Conservation (phyloP, 2,888 invertebrate species). For the Arrhopalites spinosus region DNA sequence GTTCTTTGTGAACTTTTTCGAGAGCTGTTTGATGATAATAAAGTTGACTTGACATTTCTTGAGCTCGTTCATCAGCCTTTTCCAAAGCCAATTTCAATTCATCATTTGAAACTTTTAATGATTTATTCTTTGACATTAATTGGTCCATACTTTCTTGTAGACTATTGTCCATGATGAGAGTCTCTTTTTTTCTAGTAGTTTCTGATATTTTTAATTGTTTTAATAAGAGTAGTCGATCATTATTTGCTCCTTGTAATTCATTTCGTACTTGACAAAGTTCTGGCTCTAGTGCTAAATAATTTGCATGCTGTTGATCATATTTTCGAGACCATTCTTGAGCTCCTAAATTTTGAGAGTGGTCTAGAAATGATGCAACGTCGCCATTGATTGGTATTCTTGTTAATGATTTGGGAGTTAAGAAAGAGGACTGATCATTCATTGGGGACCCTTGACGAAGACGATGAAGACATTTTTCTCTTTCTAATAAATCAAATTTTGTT, state of each 20-base stretch:
- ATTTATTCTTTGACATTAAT: not conserved
- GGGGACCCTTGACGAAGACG: not conserved
- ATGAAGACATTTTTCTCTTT: constrained; percentile 7
- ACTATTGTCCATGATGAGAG: not conserved
- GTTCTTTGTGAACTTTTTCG: constrained; percentile 34
- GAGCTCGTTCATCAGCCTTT: not conserved
- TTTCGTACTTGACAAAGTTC: not conserved
- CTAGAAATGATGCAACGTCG: not conserved
- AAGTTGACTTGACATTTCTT: constrained; percentile 18
- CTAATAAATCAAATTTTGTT: not conserved
- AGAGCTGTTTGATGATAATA: constrained; percentile 26
- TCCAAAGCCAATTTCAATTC: not conserved
- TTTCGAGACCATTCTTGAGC: constrained; percentile 2
- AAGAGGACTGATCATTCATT: no score
- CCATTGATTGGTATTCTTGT: not conserved
- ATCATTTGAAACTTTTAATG: not conserved
- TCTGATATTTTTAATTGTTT: constrained; percentile 6
- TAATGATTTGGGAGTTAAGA: not conserved
- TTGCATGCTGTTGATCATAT: not conserved
- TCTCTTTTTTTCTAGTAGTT: not conserved
- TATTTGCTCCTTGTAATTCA: not conserved
- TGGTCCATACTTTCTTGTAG: not conserved
- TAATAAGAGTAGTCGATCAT: constrained; percentile 1
- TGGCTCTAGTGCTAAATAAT: not conserved
- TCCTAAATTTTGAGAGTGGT: no score